Evolutionary conservation across 1,140 invertebrate species (phyloP).

Genomic region (Brevipalpus yothersi): DNA sequence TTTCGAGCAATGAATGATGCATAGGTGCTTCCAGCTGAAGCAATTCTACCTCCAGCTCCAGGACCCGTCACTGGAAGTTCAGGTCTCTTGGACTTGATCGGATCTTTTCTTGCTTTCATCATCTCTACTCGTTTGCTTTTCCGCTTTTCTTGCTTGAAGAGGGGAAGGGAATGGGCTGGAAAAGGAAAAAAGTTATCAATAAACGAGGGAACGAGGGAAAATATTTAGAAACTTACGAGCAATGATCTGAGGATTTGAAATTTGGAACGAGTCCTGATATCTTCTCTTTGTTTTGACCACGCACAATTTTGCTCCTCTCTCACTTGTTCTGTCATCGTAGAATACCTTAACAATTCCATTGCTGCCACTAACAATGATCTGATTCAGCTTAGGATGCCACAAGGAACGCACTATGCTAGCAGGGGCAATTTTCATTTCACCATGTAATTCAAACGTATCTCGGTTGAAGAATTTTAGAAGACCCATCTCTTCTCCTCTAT

Average conservation of each 20-base stretch:
- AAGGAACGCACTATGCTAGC: constrained; percentile 47
- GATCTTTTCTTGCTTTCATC: constrained; percentile 75
- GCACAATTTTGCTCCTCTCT: constrained; percentile 68
- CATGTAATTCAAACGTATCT: constrained; percentile 37
- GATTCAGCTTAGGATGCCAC: constrained; percentile 94
- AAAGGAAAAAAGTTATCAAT: neutral
- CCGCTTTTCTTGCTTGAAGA: constrained; percentile 77
- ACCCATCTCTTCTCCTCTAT: constrained; percentile 33
- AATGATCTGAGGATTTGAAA: constrained; percentile 78
- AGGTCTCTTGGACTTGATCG: constrained; percentile 68
- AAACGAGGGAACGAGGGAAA: neutral
- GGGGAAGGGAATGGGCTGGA: constrained; percentile 60
- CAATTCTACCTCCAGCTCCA: constrained; percentile 59
- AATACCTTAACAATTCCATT: constrained; percentile 72
- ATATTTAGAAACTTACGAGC: constrained; percentile 28
- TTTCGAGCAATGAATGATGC: constrained; percentile 93
- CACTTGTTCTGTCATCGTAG: constrained; percentile 59
- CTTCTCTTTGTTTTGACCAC: constrained; percentile 46
- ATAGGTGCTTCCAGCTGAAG: constrained; percentile 77
- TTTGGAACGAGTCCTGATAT: constrained; percentile 35
- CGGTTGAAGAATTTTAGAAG: constrained; percentile 56
- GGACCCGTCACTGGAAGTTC: constrained; percentile 76
- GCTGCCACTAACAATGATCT: constrained; percentile 74
- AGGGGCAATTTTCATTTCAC: constrained; percentile 43
- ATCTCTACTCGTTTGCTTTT: constrained; percentile 68